phyloP scores from a whole-genome alignment of 2,888 invertebrate genomes.

The Oxytorus armatus region DNA sequence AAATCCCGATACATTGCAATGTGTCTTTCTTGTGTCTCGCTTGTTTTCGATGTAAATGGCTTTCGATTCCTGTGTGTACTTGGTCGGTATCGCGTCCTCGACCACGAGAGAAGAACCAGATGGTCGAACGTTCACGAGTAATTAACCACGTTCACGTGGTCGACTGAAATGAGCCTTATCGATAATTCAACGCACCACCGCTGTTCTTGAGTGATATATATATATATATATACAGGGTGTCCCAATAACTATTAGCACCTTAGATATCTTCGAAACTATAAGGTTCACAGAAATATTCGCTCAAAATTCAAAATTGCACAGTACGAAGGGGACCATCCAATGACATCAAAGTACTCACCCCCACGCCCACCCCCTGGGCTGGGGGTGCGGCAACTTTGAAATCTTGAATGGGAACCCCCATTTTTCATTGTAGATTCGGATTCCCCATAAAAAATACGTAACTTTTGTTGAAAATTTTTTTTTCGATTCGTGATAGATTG shows the following conservation, averaged over 20 bases:
- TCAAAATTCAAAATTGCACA: too few relatives aligned
- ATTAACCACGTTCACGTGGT: constrained; percentile 39
- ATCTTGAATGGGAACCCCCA: too few relatives aligned
- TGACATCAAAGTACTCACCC: too few relatives aligned
- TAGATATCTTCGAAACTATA: too few relatives aligned
- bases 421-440: too few relatives aligned
- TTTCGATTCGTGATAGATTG: too few relatives aligned
- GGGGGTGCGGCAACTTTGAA: too few relatives aligned
- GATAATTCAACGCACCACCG: constrained; percentile 38
- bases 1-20: background rate
- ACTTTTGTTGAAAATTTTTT: too few relatives aligned
- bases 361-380: too few relatives aligned
- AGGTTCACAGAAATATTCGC: too few relatives aligned
- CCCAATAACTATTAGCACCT: background rate
- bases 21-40: constrained; percentile 2
- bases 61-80: constrained; percentile 2
- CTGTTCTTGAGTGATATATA: constrained; percentile 26
- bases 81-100: constrained; percentile 39
- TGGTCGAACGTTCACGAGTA: constrained; percentile 49
- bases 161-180: constrained; percentile 23
- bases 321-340: too few relatives aligned
- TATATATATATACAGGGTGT: background rate
- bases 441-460: too few relatives aligned
- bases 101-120: constrained; percentile 51
- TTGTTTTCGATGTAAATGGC: constrained; percentile 29